Percentiles rank a stretch among this genome's conserved stretches.
phyloP scores from a whole-genome alignment of 2,888 invertebrate genomes.

The Agonopterix heracliana region DNA sequence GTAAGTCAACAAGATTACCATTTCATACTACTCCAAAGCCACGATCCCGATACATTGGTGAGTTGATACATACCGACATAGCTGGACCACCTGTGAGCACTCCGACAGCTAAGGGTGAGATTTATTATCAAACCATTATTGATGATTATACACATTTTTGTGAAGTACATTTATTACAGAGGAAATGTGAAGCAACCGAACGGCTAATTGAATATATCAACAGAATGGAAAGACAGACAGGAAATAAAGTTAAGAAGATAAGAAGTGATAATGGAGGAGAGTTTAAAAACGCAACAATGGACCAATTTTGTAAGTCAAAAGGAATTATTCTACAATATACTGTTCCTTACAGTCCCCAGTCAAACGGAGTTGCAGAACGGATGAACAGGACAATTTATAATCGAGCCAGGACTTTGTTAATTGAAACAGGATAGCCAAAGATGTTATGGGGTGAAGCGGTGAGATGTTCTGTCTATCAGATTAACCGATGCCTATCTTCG shows the following conservation, averaged over 20 bases:
- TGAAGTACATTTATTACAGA: slow-evolving; percentile 9
- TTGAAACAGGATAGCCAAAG: slow-evolving; percentile 7
- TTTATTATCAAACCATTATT: slow-evolving; percentile 11
- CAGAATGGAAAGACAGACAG: slow-evolving; percentile 10
- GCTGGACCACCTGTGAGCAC: slow-evolving; percentile 6
- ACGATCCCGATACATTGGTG: slow-evolving; percentile 3
- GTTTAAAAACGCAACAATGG: background rate
- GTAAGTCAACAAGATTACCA: slow-evolving; percentile 5
- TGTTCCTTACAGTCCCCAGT: background rate
- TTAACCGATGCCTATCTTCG: slow-evolving; percentile 6
- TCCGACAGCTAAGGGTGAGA: slow-evolving; percentile 8
- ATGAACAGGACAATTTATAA: slow-evolving; percentile 9
- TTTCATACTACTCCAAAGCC: background rate
- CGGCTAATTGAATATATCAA: slow-evolving; percentile 13
- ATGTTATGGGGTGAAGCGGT: slow-evolving; percentile 8
- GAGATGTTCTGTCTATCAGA: slow-evolving; percentile 1
- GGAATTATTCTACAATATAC: slow-evolving; percentile 2
- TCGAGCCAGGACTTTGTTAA: slow-evolving; percentile 3
- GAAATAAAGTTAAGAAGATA: slow-evolving; percentile 10
- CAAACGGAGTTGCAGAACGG: slow-evolving; percentile 7
- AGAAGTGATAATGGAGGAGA: slow-evolving; percentile 13
- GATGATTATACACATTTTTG: slow-evolving; percentile 13
- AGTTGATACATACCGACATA: slow-evolving; percentile 11
- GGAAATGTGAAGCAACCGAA: slow-evolving; percentile 14
- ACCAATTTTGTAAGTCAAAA: background rate